phyloP scores from a whole-genome alignment of 2,888 invertebrate genomes.

The Synanthedon vespiformis region DNA sequence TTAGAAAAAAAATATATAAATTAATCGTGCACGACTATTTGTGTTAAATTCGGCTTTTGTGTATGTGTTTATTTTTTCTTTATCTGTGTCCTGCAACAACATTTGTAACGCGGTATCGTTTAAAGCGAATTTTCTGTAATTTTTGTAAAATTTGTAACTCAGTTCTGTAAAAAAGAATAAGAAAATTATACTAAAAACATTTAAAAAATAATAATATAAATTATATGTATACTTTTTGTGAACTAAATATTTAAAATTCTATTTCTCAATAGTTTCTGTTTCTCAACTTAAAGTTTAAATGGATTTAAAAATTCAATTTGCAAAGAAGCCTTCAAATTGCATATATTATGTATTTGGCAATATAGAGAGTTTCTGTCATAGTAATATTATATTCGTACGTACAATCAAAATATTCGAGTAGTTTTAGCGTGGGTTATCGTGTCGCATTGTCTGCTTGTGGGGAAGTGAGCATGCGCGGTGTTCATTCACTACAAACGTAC shows the following conservation, averaged over 20 bases:
- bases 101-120: no score
- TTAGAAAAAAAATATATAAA: no score
- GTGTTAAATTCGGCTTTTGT: slow-evolving; percentile 8
- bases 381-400: not conserved
- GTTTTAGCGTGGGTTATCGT: not conserved
- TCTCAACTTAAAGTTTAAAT: no score
- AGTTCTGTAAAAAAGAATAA: no score
- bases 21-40: not conserved
- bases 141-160: no score
- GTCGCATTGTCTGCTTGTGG: not conserved
- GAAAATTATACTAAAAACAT: no score
- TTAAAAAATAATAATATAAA: no score
- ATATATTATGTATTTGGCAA: not conserved
- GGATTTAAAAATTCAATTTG: no score
- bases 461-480: slow-evolving; percentile 30
- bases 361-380: not conserved
- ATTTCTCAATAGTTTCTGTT: no score
- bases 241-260: no score
- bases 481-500: slow-evolving; percentile 34
- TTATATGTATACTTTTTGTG: no score
- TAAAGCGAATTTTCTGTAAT: no score
- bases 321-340: not conserved
- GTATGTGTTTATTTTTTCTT: slow-evolving; percentile 5
- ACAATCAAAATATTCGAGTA: not conserved
- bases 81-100: slow-evolving; percentile 2